Conservation (phyloP, 2,888 invertebrate species). For the Neria commutata region DNA sequence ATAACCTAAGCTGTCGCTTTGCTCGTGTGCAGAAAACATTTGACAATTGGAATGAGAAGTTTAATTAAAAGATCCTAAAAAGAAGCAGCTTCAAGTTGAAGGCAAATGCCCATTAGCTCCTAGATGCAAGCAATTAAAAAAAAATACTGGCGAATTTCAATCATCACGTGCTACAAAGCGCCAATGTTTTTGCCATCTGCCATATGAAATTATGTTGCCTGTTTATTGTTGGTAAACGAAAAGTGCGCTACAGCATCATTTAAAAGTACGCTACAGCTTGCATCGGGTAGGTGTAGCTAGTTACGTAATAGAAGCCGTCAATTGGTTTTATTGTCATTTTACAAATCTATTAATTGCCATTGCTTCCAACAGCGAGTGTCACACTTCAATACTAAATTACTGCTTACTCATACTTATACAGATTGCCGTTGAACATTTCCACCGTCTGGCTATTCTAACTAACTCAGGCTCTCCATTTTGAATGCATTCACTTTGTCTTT, state of each 20-base stretch:
- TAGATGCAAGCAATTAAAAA: too few relatives aligned
- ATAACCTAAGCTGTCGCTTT: too few relatives aligned
- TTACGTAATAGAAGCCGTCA: conserved; percentile 10
- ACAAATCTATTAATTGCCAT: neutral
- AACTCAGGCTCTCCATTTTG: conserved; percentile 35
- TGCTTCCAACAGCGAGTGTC: conserved; percentile 12
- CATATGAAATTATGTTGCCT: too few relatives aligned
- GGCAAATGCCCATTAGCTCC: too few relatives aligned
- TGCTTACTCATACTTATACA: neutral
- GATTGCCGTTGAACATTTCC: neutral
- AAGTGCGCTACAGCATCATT: neutral
- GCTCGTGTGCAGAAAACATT: too few relatives aligned
- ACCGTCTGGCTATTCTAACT: conserved; percentile 30
- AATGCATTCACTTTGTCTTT: conserved; percentile 82
- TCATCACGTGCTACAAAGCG: too few relatives aligned
- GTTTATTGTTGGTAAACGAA: too few relatives aligned
- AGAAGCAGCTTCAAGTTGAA: too few relatives aligned
- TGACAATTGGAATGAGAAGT: too few relatives aligned
- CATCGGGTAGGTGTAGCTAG: neutral
- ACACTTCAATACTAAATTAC: neutral
- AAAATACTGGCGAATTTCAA: too few relatives aligned
- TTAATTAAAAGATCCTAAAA: too few relatives aligned
- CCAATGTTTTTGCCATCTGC: too few relatives aligned
- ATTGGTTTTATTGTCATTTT: conserved; percentile 15
- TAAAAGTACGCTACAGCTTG: neutral